A percentile compares a stretch with the other conserved stretches of the same genome.
Conservation (phyloP, 2,888 invertebrate species). For the Plemyria rubiginata region DNA sequence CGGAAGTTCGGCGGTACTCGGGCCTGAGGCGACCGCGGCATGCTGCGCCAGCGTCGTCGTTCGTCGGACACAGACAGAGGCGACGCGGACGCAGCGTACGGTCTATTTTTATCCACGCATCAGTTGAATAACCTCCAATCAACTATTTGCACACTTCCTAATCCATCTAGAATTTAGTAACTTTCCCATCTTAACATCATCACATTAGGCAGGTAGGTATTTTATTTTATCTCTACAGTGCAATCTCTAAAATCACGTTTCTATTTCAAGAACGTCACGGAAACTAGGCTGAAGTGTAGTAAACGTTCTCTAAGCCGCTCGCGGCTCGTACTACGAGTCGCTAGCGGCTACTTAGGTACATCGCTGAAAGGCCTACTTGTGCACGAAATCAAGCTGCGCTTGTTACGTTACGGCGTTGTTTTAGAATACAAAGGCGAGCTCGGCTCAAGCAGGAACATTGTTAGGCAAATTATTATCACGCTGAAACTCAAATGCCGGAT, state of each 20-base stretch:
- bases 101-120: constrained; percentile 78
- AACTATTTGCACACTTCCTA: constrained; percentile 80
- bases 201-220: no score
- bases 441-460: background rate
- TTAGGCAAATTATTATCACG: constrained; percentile 3
- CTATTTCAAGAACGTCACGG: constrained; percentile 26
- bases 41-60: constrained; percentile 50
- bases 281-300: constrained; percentile 20
- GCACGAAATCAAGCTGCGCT: constrained; percentile 43
- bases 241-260: constrained; percentile 14
- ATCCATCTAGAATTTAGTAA: constrained; percentile 55
- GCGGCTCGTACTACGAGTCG: no score
- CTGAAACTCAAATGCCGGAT: constrained; percentile 3
- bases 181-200: background rate
- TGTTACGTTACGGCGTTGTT: background rate
- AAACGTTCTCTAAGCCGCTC: constrained; percentile 18
- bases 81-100: constrained; percentile 67
- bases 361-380: constrained; percentile 47
- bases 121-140: constrained; percentile 85
- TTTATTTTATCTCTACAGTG: constrained; percentile 2
- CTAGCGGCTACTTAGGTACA: no score
- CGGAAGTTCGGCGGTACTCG: constrained; percentile 64
- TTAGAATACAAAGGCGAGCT: background rate
- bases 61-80: constrained; percentile 47
- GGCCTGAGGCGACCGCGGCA: constrained; percentile 45